Base-by-base conservation (phyloP, 2,797 vertebrate genomes). In the Numenius phaeopus region DNA sequence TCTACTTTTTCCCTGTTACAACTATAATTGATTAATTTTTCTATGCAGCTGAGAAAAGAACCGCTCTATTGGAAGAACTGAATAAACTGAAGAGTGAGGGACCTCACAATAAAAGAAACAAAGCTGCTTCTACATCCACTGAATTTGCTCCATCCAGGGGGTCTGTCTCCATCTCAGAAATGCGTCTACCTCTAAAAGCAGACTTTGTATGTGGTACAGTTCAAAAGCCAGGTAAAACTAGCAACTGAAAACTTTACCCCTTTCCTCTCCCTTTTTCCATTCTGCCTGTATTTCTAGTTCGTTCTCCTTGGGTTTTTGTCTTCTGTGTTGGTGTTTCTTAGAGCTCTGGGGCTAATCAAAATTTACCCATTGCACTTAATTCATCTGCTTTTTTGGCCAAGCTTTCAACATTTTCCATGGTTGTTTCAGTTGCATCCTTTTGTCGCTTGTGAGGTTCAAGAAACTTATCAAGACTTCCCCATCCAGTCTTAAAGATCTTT, bases 141-240 rank as follows among this genome's bases (percentile, higher is more conserved):
- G 93, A 96, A 34, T 88, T 97, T 90, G 93, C 97, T 13, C 98
- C 99, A 39, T 99, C 99, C 62, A 99, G 97, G 75, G 99, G 99
- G 65, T 99, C 99, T 40, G 97, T 99, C 92, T 98, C 98, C 32
- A 96, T 99, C 92, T 99, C 99, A 83, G 99, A 99, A 95, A 97
- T 99, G 11, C 98, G 99, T 46, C 98, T 99, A 87, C 99, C 99
- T 81, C 98, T 99, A 5, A 99, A 99, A 97, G 99, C 99, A 24
- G 99, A 99, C 82, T 99, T 99, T 96, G 99, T 99, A 21, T 99
- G 99, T 55, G 98, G 99, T 71, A 98, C 98, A 4, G 98, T 97
- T 93, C 99, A 99, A 96, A 99, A 98, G 90, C 98, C 99, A 98
- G 99, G 99, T 99, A 98, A 92, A 78, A 18, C 5, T 22, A 73